These are phyloP conservation scores for Brachyalestes nurse DNA, from an alignment of 2,797 vertebrate genomes.

Conservation along the genomic window DNA sequence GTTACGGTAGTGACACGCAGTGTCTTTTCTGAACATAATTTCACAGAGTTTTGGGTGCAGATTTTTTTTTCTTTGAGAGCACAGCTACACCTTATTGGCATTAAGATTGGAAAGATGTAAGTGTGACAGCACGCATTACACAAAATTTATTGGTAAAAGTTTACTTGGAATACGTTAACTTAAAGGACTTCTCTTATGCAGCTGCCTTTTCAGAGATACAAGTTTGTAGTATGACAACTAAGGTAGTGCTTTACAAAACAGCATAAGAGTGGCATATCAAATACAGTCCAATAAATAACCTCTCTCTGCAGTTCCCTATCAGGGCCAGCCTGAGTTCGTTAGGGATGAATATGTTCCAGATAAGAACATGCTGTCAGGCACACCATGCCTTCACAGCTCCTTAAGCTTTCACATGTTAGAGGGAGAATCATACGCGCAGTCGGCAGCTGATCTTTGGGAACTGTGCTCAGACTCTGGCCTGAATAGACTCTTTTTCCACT, in stretches of 20 bases:
- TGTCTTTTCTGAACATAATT: too few relatives aligned
- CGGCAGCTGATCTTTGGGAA: conserved; percentile 82
- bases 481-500: conserved; percentile 83
- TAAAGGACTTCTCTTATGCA: too few relatives aligned
- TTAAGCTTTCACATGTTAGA: conserved; percentile 45
- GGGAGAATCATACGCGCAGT: conserved; percentile 58
- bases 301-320: neutral
- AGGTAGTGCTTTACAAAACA: neutral
- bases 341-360: neutral
- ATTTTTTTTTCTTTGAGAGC: too few relatives aligned
- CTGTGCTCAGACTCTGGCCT: conserved; percentile 71
- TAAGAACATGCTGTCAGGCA: conserved; percentile 1
- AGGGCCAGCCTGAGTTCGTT: conserved; percentile 2
- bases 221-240: neutral
- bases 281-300: neutral
- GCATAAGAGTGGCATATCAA: neutral
- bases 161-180: too few relatives aligned
- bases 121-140: too few relatives aligned
- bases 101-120: too few relatives aligned
- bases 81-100: too few relatives aligned
- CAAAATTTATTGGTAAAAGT: too few relatives aligned
- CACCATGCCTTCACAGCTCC: conserved; percentile 19
- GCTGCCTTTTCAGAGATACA: neutral
- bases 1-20: too few relatives aligned
- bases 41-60: too few relatives aligned